These are phyloP conservation scores for Aspidiotus rigidus DNA, from an alignment of 2,888 invertebrate genomes.

Conservation along the genomic window DNA sequence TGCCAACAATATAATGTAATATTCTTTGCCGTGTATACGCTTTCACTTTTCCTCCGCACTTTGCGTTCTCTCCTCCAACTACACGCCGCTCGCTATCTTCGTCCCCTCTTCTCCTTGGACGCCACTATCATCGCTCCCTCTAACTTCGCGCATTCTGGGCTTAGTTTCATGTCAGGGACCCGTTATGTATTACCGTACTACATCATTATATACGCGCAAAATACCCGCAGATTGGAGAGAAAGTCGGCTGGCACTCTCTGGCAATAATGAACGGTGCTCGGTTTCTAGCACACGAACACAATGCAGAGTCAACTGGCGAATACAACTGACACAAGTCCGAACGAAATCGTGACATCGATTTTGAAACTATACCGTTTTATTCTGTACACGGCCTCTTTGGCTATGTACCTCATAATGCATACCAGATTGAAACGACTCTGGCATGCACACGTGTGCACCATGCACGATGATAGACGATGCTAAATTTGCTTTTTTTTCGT, in stretches of 20 bases:
- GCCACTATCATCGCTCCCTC: too few relatives aligned
- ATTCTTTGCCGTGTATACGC: background rate
- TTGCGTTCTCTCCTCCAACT: background rate
- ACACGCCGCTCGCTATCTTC: background rate
- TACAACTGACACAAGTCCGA: background rate
- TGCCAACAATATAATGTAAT: too few relatives aligned
- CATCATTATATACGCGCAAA: background rate
- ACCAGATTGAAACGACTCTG: too few relatives aligned
- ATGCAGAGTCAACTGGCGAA: background rate
- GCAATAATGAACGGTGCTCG: background rate
- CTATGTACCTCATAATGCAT: background rate
- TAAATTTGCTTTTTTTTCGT: too few relatives aligned
- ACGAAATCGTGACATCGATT: background rate
- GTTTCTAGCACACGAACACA: too few relatives aligned
- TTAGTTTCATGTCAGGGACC: too few relatives aligned
- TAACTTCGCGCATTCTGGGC: too few relatives aligned
- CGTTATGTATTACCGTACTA: background rate
- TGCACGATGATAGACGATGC: too few relatives aligned
- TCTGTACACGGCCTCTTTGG: background rate
- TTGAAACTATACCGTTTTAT: background rate
- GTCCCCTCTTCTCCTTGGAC: background rate
- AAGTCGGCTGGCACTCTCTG: background rate
- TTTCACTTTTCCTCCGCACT: slow-evolving; percentile 14
- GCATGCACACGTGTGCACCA: too few relatives aligned
- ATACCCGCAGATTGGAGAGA: background rate